A percentile compares a stretch with the other conserved stretches of the same genome.
Conservation (phyloP, 1,140 invertebrate genomes). For the Tribolium castaneum region DNA sequence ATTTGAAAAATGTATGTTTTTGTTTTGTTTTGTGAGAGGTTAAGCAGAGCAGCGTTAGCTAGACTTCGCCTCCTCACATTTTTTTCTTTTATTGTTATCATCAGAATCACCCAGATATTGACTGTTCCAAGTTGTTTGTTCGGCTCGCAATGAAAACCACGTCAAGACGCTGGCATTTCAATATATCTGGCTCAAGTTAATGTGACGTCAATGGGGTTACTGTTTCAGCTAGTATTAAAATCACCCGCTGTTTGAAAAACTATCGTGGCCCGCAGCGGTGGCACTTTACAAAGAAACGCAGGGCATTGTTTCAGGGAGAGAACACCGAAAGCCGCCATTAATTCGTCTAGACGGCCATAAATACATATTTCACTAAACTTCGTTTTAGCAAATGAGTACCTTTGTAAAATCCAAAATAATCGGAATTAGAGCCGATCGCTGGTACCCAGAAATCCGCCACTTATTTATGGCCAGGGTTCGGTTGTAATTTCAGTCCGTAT, state of each 20-base stretch:
- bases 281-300: slow-evolving; percentile 26
- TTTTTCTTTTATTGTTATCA: no score
- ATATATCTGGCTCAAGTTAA: slow-evolving; percentile 1
- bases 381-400: slow-evolving; percentile 22
- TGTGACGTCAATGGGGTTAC: slow-evolving; percentile 5
- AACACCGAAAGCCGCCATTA: slow-evolving; percentile 9
- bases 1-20: no score
- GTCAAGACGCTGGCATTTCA: background rate
- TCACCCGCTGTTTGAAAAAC: slow-evolving; percentile 47
- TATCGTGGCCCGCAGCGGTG: slow-evolving; percentile 29
- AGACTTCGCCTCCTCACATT: no score
- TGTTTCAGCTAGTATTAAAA: slow-evolving; percentile 42
- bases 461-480: slow-evolving; percentile 18
- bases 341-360: slow-evolving; percentile 39
- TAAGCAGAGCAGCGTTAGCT: no score
- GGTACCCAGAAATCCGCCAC: background rate
- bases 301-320: slow-evolving; percentile 14
- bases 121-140: background rate
- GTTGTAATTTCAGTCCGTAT: slow-evolving; percentile 20
- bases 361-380: slow-evolving; percentile 35
- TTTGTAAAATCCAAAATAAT: background rate
- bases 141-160: background rate
- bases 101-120: background rate
- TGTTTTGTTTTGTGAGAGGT: no score
- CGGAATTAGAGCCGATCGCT: slow-evolving; percentile 14